These are phyloP conservation scores for Numenius arquata DNA, from an alignment of 2,113 vertebrate species.

Conservation along the genomic window DNA sequence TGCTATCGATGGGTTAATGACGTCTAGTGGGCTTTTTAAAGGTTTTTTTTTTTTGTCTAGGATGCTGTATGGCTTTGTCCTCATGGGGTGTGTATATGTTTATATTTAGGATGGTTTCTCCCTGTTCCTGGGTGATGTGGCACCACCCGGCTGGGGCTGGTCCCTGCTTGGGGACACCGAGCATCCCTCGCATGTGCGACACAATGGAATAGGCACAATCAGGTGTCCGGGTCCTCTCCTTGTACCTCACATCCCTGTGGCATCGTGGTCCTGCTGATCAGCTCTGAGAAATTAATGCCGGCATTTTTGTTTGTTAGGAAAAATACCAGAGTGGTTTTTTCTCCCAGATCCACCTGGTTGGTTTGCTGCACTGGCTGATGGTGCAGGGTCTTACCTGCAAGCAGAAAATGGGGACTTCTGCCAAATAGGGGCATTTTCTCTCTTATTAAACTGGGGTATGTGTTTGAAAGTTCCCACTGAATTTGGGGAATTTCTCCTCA, in stretches of 20 bases:
- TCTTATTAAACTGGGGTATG: fast-evolving
- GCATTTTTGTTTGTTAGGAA: neutral
- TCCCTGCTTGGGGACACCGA: neutral
- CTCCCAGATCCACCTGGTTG: fast-evolving
- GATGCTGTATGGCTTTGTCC: fast-evolving
- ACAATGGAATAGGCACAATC: neutral
- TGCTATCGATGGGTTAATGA: neutral
- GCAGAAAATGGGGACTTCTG: fast-evolving
- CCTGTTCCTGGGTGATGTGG: neutral
- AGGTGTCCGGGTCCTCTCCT: neutral
- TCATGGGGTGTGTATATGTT: fast-evolving
- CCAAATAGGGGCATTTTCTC: fast-evolving
- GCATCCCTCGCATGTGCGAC: neutral
- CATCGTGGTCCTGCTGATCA: neutral
- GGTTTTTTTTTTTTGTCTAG: fast-evolving
- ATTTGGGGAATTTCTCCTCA: neutral
- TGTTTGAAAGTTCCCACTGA: neutral
- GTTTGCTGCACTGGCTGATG: neutral
- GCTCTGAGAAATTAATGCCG: neutral
- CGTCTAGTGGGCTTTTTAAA: neutral
- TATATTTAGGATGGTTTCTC: neutral
- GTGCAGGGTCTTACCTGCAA: fast-evolving
- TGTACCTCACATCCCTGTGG: neutral
- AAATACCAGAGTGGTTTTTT: neutral
- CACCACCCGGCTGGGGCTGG: neutral